These are phyloP conservation scores for Sitta carolinensis DNA, from an alignment of 2,797 vertebrate species.

Conservation along the genomic window DNA sequence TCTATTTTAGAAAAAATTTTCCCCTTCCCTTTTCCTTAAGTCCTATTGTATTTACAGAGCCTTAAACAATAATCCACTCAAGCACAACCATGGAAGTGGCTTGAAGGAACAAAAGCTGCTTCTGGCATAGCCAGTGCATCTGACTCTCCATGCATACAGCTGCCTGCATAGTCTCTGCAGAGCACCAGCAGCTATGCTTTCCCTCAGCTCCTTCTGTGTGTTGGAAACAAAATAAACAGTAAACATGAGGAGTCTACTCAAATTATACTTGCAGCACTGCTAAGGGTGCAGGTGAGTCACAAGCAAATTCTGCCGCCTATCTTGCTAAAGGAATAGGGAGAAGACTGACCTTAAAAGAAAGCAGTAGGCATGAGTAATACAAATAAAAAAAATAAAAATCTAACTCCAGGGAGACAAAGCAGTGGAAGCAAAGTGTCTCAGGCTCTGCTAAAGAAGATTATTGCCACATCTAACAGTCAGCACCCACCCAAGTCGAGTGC, in stretches of 20 bases:
- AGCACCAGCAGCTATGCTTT: background rate
- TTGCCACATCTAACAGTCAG: conserved; percentile 47
- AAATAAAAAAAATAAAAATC: accelerated
- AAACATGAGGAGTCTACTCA: background rate
- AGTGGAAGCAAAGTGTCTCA: background rate
- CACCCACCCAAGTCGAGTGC: conserved; percentile 52
- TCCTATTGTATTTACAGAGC: background rate
- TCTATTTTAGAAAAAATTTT: background rate
- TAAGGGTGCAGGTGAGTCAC: conserved; percentile 5
- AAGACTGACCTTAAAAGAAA: conserved; percentile 8
- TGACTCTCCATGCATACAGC: background rate
- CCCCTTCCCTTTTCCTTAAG: conserved; percentile 21
- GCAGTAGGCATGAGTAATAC: background rate
- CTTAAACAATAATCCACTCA: conserved; percentile 39
- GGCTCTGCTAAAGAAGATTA: conserved; percentile 24
- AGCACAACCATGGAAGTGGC: background rate
- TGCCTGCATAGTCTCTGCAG: background rate
- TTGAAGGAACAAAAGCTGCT: conserved; percentile 43
- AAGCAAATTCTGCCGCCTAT: background rate
- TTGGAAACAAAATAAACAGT: background rate
- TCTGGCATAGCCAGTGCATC: conserved; percentile 1
- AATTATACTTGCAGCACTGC: background rate
- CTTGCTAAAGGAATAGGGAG: background rate
- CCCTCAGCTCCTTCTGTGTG: background rate
- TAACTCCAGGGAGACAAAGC: background rate